A percentile compares a stretch with the other conserved stretches of the same genome.
phyloP scores from a whole-genome alignment of 2,113 vertebrate species.

The Heteronetta atricapilla region DNA sequence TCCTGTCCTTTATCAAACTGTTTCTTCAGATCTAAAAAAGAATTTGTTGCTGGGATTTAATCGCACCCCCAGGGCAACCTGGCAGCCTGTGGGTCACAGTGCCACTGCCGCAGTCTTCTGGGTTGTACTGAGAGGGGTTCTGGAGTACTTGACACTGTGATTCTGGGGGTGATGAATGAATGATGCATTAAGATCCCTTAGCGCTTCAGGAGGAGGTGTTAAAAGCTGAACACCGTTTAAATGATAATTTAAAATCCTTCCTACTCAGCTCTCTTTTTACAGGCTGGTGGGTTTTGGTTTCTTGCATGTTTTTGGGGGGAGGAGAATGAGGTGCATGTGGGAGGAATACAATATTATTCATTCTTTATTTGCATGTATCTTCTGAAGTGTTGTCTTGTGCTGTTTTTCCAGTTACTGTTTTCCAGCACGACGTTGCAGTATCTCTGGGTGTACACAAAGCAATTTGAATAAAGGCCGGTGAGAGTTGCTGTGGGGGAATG shows the following conservation, averaged over 20 bases:
- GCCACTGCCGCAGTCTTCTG: background rate
- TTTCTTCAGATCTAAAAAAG: background rate
- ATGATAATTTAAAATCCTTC: background rate
- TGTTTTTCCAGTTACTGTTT: background rate
- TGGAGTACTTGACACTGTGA: background rate
- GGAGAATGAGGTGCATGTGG: background rate
- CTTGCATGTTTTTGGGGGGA: background rate
- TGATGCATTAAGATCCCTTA: background rate
- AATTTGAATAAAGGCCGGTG: background rate
- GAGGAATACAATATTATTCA: background rate
- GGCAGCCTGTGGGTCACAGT: background rate
- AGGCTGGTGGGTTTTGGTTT: background rate
- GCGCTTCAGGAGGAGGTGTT: background rate
- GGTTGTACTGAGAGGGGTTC: rapidly evolving
- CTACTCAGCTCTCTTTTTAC: background rate
- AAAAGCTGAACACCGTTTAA: background rate
- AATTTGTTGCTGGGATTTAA: background rate
- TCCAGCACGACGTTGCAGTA: background rate
- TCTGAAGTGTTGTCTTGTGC: background rate
- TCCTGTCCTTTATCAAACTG: background rate
- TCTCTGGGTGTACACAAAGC: background rate
- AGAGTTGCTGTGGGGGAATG: background rate
- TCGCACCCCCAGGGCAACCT: background rate
- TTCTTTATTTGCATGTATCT: background rate
- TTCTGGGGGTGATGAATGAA: background rate